Conservation (phyloP, 2,797 vertebrate genomes). For the Apogon talboti region DNA sequence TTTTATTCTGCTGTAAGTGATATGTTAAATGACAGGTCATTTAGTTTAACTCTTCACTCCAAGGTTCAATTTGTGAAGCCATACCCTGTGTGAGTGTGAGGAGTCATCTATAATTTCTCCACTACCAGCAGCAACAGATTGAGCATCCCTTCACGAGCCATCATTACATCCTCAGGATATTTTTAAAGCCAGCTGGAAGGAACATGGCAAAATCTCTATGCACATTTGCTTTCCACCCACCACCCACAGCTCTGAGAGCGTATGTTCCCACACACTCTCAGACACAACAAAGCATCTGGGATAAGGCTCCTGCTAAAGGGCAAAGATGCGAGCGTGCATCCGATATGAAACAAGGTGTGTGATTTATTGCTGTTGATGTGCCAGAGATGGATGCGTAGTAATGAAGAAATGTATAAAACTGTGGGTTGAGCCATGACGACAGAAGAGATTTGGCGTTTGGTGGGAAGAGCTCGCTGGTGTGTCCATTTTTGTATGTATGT, state of each 20-base stretch:
- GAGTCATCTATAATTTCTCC: slow-evolving; percentile 31
- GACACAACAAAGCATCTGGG: slow-evolving; percentile 81
- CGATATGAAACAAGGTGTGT: slow-evolving; percentile 52
- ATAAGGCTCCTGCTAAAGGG: slow-evolving; percentile 69
- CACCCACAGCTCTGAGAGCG: slow-evolving; percentile 70
- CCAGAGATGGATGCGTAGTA: slow-evolving; percentile 38
- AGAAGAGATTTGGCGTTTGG: slow-evolving; percentile 28
- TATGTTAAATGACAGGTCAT: too few relatives aligned
- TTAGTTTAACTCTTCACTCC: not conserved
- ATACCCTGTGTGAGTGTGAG: slow-evolving; percentile 6
- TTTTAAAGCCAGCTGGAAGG: slow-evolving; percentile 72
- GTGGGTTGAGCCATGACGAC: slow-evolving; percentile 13
- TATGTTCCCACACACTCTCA: slow-evolving; percentile 78
- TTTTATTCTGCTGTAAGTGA: too few relatives aligned
- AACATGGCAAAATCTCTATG: slow-evolving; percentile 64
- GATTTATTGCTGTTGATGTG: slow-evolving; percentile 27
- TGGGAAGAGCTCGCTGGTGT: slow-evolving; percentile 41
- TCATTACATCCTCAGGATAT: slow-evolving; percentile 64
- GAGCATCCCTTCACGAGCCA: slow-evolving; percentile 41
- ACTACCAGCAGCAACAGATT: slow-evolving; percentile 23
- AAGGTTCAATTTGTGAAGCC: slow-evolving; percentile 21
- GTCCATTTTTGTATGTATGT: slow-evolving; percentile 7
- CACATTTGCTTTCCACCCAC: slow-evolving; percentile 75
- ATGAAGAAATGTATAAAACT: slow-evolving; percentile 7
- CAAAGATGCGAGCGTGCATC: slow-evolving; percentile 55